Conservation (phyloP, 2,888 invertebrate species). For the Anaspis maculata region DNA sequence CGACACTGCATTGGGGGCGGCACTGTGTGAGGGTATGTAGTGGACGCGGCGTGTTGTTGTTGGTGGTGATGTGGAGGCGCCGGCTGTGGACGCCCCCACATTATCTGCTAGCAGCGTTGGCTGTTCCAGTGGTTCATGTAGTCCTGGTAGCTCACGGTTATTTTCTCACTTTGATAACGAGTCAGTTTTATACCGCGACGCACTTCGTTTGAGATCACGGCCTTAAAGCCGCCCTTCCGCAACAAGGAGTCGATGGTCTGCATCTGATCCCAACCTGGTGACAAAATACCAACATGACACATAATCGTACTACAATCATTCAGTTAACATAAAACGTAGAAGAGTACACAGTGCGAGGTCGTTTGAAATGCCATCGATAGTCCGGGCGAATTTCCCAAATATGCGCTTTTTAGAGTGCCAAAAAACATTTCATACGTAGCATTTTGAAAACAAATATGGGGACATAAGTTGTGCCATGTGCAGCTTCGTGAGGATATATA, state of each 20-base stretch:
- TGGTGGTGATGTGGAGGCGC: conserved; percentile 28
- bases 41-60: conserved; percentile 6
- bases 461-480: no score
- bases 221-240: conserved; percentile 94
- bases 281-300: no score
- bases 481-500: no score
- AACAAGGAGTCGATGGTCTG: conserved; percentile 97
- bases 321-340: no score
- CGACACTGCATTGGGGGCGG: conserved; percentile 23
- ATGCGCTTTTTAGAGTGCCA: no score
- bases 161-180: conserved; percentile 93
- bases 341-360: no score
- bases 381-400: no score
- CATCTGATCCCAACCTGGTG: conserved; percentile 93
- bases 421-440: no score
- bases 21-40: conserved; percentile 15
- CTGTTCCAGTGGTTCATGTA: conserved; percentile 61
- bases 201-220: conserved; percentile 78
- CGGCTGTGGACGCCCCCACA: conserved; percentile 45
- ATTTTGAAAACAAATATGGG: no score
- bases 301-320: conserved; percentile 1
- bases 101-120: conserved; percentile 66
- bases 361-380: no score
- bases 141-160: conserved; percentile 80
- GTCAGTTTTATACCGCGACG: conserved; percentile 88